Base-by-base conservation (phyloP, 1,140 invertebrate genomes). In the Melipona quadrifasciata region DNA sequence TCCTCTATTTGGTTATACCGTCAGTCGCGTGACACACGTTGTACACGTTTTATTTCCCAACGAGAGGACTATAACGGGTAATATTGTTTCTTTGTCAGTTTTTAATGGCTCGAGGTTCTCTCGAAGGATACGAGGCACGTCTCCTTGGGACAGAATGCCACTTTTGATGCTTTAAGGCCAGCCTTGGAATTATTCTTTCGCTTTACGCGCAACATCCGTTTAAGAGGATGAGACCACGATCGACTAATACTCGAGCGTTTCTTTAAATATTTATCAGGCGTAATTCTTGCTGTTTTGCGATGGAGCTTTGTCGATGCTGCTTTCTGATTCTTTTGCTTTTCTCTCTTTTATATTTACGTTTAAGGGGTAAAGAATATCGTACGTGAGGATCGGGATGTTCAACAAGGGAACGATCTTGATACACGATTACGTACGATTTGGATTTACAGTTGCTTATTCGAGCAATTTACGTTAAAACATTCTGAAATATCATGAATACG, bases 191-290 rank as follows among this genome's bases (percentile, higher is more conserved):
- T 82, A 76, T 82, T 82, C 81, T 55, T 39, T 27, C 53, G 68
- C 71, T 74, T 31, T n/a, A 68, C 34, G 68, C 34, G 78, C 67
- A 57, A 71, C n/a, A n/a, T 58, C 61, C 6, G 51, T 47, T 57
- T 75, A 67, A 75, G 21, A 82, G 71, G 27, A 74, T 57, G 27
- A 67, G 27, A 55, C 19, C 47, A 6, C 31, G 47, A n/a, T 64
- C 34, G 39, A 51, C 72, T 55, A n/a, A 82, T 57, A 74, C 53
- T 68, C 61, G 8, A 67, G 3, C 61, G 51, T n/a, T 47, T 77
- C 34, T 77, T 82, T 82, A 82, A 82, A 82, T 82, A 82, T 82
- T 82, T 77, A 82, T 82, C 73, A 76, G 34, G 21, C 21, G 8
- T 47, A n/a, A 51, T 39, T 77, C 16, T 55, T 17, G 17, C 8